Percentiles rank a stretch among this genome's conserved stretches.
Evolutionary conservation across 2,888 invertebrate species (phyloP).

Genomic region (Boloria selene): DNA sequence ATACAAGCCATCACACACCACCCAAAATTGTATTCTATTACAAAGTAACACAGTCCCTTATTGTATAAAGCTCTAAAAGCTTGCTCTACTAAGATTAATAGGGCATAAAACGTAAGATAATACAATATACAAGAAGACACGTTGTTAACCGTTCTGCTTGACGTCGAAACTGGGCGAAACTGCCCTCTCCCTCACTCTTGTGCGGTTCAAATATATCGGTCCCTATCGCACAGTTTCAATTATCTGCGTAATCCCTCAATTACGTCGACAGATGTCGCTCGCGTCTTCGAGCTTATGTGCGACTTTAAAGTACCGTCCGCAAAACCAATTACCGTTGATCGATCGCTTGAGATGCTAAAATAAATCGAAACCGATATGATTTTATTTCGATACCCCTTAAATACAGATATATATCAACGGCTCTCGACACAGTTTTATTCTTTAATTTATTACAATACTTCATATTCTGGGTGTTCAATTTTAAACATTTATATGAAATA

Average conservation of each 20-base stretch:
- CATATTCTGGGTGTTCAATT: not conserved
- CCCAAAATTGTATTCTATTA: slow-evolving; percentile 53
- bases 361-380: slow-evolving; percentile 54
- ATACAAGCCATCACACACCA: slow-evolving; percentile 45
- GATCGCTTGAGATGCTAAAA: slow-evolving; percentile 52
- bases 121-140: slow-evolving; percentile 85
- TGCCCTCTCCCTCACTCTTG: slow-evolving; percentile 60
- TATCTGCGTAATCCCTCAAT: slow-evolving; percentile 87
- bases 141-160: slow-evolving; percentile 83
- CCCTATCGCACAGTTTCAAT: slow-evolving; percentile 82
- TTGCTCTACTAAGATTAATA: slow-evolving; percentile 78
- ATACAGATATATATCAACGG: slow-evolving; percentile 18
- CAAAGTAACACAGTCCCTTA: slow-evolving; percentile 49
- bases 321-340: slow-evolving; percentile 73
- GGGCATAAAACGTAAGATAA: slow-evolving; percentile 82
- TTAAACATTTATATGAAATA: too few species aligned
- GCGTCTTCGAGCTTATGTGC: slow-evolving; percentile 80
- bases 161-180: slow-evolving; percentile 62
- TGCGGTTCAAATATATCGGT: slow-evolving; percentile 48
- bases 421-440: not conserved
- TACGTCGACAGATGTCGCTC: slow-evolving; percentile 84
- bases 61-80: slow-evolving; percentile 49
- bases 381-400: slow-evolving; percentile 41
- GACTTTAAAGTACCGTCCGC: slow-evolving; percentile 79
- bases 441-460: slow-evolving; percentile 30